Conservation (phyloP, 2,113 vertebrate genomes). For the Oreocharis arfaki region DNA sequence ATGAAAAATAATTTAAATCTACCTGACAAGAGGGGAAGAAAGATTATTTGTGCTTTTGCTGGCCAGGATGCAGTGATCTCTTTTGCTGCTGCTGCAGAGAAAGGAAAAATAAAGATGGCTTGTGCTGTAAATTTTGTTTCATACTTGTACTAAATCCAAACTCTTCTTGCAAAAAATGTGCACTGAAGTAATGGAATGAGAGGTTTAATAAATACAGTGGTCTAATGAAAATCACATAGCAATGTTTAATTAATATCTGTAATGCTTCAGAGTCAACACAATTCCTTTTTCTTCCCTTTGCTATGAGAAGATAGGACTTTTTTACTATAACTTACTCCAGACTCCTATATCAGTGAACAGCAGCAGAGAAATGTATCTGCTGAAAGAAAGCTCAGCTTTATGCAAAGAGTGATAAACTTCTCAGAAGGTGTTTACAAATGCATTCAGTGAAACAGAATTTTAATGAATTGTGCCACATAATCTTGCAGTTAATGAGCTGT, state of each 20-base stretch:
- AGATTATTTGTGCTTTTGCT: background rate
- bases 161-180: background rate
- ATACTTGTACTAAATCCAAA: background rate
- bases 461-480: slow-evolving; percentile 77
- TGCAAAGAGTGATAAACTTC: slow-evolving; percentile 68
- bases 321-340: slow-evolving; percentile 55
- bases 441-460: slow-evolving; percentile 74
- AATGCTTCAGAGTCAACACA: slow-evolving; percentile 22
- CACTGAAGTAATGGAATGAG: slow-evolving; percentile 31
- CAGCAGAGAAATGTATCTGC: slow-evolving; percentile 43
- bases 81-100: background rate
- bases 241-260: slow-evolving; percentile 51
- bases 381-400: slow-evolving; percentile 57
- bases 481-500: slow-evolving; percentile 74
- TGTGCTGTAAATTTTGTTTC: slow-evolving; percentile 15
- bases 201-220: slow-evolving; percentile 37
- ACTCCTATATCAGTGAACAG: slow-evolving; percentile 46
- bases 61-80: background rate
- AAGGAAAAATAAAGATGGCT: background rate
- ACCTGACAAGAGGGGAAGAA: background rate
- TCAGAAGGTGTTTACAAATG: slow-evolving; percentile 74
- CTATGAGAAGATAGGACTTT: slow-evolving; percentile 56
- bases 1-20: background rate
- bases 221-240: slow-evolving; percentile 46
- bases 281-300: slow-evolving; percentile 48